phyloP scores from a whole-genome alignment of 2,888 invertebrate genomes.

The Abrostola triplasia region DNA sequence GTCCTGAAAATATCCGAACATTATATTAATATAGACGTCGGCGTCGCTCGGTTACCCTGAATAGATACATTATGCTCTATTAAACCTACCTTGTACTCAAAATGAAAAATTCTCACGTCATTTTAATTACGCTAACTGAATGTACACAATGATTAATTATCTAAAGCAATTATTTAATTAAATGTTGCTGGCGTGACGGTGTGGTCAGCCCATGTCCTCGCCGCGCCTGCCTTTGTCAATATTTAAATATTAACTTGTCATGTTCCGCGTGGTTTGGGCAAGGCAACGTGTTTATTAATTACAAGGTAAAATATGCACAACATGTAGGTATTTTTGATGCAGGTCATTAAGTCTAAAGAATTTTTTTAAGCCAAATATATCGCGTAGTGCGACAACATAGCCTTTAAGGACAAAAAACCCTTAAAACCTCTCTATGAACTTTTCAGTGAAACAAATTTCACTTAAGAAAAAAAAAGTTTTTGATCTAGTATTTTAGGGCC shows the following conservation, averaged over 20 bases:
- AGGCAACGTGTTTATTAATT: conserved; percentile 29
- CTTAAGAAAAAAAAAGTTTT: too few species aligned
- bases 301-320: conserved; percentile 14
- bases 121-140: conserved; percentile 41
- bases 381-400: too few species aligned
- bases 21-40: conserved; percentile 33
- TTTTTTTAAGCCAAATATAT: too few species aligned
- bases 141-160: conserved; percentile 56
- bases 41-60: not conserved
- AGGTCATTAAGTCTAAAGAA: not conserved
- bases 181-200: conserved; percentile 45
- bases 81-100: conserved; percentile 28
- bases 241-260: conserved; percentile 35
- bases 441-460: too few species aligned
- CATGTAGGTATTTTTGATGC: not conserved
- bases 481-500: too few species aligned
- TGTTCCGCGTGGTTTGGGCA: conserved; percentile 9
- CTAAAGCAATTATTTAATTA: conserved; percentile 51
- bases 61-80: conserved; percentile 16
- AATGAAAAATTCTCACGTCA: conserved; percentile 44
- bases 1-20: not conserved
- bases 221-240: conserved; percentile 45
- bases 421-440: too few species aligned
- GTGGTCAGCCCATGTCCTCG: conserved; percentile 33
- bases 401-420: too few species aligned